Conservation (phyloP, 2,113 vertebrate species). For the Elgaria multicarinata region DNA sequence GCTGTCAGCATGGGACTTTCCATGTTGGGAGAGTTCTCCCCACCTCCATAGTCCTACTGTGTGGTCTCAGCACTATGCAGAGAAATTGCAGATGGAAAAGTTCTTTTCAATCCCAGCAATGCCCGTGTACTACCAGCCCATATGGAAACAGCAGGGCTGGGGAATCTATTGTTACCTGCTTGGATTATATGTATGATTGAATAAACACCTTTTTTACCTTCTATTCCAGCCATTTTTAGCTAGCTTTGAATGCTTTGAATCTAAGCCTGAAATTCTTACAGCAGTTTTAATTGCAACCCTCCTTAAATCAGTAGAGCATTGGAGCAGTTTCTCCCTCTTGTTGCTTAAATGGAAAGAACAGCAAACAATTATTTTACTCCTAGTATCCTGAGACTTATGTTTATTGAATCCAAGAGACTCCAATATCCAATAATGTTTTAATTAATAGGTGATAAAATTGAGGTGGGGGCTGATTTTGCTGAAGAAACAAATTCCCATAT, state of each 20-base stretch:
- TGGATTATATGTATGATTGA: background rate
- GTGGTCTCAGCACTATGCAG: background rate
- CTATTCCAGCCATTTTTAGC: background rate
- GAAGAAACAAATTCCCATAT: conserved; percentile 50
- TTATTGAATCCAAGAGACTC: conserved; percentile 40
- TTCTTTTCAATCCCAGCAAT: background rate
- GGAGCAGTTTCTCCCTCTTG: conserved; percentile 24
- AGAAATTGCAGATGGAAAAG: background rate
- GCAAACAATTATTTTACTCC: conserved; percentile 62
- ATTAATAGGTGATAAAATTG: conserved; percentile 46
- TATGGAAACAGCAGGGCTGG: background rate
- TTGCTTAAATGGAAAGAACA: conserved; percentile 49
- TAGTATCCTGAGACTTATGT: conserved; percentile 56
- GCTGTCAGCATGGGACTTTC: background rate
- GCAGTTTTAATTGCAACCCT: background rate
- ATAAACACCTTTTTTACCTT: background rate
- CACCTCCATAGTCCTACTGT: background rate
- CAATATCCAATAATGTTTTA: conserved; percentile 33
- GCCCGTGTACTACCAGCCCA: background rate
- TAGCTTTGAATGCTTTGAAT: background rate
- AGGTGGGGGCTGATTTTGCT: conserved; percentile 52
- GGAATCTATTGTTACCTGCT: background rate
- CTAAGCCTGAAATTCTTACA: background rate
- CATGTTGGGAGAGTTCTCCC: background rate
- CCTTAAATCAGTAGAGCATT: conserved; percentile 41